These are phyloP conservation scores for Arion vulgaris DNA, from an alignment of 1,140 invertebrate genomes.

Conservation along the genomic window DNA sequence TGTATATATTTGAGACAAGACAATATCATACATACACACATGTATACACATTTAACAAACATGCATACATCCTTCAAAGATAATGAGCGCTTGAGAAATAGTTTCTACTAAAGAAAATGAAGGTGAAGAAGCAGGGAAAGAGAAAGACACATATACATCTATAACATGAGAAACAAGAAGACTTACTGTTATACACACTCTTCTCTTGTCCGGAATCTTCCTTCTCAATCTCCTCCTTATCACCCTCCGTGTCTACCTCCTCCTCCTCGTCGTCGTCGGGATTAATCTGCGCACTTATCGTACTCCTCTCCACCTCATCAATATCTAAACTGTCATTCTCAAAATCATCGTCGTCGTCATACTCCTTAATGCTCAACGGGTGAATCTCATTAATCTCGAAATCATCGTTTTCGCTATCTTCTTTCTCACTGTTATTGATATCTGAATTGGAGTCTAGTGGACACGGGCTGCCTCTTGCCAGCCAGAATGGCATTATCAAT, in stretches of 20 bases:
- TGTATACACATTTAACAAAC: no score
- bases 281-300: slow-evolving; percentile 34
- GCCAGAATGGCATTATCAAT: background rate
- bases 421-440: background rate
- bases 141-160: no score
- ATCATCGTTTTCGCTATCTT: slow-evolving; percentile 8
- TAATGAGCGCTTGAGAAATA: no score
- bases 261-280: slow-evolving; percentile 18
- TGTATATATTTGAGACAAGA: no score
- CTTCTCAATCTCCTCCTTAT: background rate
- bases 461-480: background rate
- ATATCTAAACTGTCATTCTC: slow-evolving; percentile 31
- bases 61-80: no score
- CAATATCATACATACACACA: no score
- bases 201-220: no score
- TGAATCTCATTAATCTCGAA: background rate
- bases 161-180: no score
- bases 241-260: no score
- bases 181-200: no score
- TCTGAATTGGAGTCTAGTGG: background rate
- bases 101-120: no score
- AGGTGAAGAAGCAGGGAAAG: no score
- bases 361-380: background rate
- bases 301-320: slow-evolving; percentile 30
- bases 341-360: slow-evolving; percentile 32